A percentile compares a stretch with the other conserved stretches of the same genome.
phyloP scores from a whole-genome alignment of 1,140 invertebrate genomes.

The Muscidifurax raptorellus region DNA sequence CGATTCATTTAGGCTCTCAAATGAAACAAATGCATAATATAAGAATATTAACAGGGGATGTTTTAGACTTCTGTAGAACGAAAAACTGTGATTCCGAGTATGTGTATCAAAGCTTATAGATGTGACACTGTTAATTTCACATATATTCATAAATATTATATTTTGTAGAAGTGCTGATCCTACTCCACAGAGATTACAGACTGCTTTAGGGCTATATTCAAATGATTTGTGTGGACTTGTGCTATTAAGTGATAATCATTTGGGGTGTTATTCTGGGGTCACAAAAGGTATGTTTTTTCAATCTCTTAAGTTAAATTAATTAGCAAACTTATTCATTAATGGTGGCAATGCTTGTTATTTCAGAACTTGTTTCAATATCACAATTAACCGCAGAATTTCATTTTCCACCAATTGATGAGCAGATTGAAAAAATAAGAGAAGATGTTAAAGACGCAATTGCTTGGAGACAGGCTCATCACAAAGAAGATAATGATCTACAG shows the following conservation, averaged over 20 bases:
- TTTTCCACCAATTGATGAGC: slow-evolving; percentile 90
- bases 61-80: slow-evolving; percentile 89
- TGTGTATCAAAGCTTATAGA: slow-evolving; percentile 17
- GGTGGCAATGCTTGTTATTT: slow-evolving; percentile 52
- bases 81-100: slow-evolving; percentile 76
- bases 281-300: slow-evolving; percentile 79
- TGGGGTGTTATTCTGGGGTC: slow-evolving; percentile 84
- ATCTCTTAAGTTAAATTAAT: not conserved
- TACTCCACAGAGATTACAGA: slow-evolving; percentile 90
- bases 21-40: slow-evolving; percentile 99
- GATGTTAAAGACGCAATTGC: slow-evolving; percentile 75
- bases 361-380: slow-evolving; percentile 80
- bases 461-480: slow-evolving; percentile 73
- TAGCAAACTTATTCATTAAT: slow-evolving; percentile 14
- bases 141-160: slow-evolving; percentile 13
- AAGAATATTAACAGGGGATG: slow-evolving; percentile 89
- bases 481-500: slow-evolving; percentile 69
- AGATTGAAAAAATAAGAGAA: slow-evolving; percentile 86
- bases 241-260: slow-evolving; percentile 86
- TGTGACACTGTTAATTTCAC: slow-evolving; percentile 27
- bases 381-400: slow-evolving; percentile 90
- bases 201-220: slow-evolving; percentile 94
- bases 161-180: slow-evolving; percentile 75
- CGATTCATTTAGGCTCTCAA: slow-evolving; percentile 97
- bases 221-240: slow-evolving; percentile 92